phyloP scores from a whole-genome alignment of 2,113 vertebrate species.

The Microcebus lehilahytsara region DNA sequence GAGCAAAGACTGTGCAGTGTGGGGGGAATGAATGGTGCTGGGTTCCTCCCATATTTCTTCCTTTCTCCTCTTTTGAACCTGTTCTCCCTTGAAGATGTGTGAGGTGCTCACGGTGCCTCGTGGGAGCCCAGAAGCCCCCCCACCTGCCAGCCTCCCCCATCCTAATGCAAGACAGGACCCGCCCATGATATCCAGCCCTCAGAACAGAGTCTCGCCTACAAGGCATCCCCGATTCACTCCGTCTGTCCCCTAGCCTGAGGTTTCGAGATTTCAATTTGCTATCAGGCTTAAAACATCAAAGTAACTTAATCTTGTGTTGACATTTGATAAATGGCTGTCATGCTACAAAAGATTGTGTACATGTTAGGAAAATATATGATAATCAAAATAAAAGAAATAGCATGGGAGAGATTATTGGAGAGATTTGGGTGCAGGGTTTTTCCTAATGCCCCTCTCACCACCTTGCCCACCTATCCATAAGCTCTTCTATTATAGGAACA shows the following conservation, averaged over 20 bases:
- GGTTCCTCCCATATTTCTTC: neutral
- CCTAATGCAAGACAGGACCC: accelerated
- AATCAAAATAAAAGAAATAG: neutral
- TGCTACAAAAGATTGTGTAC: neutral
- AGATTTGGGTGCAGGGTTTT: neutral
- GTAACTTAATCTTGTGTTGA: neutral
- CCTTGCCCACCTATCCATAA: neutral
- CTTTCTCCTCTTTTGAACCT: neutral
- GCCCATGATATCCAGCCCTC: accelerated
- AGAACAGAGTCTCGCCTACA: neutral
- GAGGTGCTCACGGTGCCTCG: neutral
- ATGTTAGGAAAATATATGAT: neutral
- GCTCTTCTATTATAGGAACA: neutral
- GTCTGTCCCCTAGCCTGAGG: neutral
- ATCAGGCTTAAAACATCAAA: slow-evolving; percentile 24
- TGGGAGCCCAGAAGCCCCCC: neutral
- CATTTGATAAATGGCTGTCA: neutral
- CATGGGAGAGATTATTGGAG: neutral
- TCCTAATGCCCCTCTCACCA: neutral
- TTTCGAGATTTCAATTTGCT: neutral
- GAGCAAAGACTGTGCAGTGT: no score
- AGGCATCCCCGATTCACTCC: neutral
- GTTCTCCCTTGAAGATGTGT: neutral
- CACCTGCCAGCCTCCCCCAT: accelerated
- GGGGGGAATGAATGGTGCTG: no score